Conservation (phyloP, 2,888 invertebrate genomes). For the Crossocerus cetratus region DNA sequence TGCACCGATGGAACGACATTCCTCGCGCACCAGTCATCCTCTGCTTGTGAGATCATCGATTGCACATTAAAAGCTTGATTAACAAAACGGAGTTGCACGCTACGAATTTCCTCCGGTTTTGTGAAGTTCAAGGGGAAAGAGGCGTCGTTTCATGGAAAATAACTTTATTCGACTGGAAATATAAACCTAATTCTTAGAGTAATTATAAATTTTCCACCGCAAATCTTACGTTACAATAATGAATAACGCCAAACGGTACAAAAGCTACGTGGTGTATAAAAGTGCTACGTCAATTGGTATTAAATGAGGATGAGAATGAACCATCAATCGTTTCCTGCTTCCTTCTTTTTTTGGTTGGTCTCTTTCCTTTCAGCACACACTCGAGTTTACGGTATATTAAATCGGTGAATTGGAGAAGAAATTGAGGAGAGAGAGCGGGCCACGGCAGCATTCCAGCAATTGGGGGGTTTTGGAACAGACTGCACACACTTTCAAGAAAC, state of each 20-base stretch:
- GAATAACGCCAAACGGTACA: constrained; percentile 62
- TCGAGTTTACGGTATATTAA: constrained; percentile 13
- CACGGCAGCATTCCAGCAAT: constrained; percentile 14
- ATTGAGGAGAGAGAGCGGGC: constrained; percentile 33
- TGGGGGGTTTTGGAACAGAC: constrained; percentile 41
- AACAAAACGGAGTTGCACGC: too few relatives aligned
- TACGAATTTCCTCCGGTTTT: too few relatives aligned
- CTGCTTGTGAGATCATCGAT: too few relatives aligned
- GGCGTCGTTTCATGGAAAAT: constrained; percentile 69
- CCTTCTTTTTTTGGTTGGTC: constrained; percentile 9
- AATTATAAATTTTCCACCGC: constrained; percentile 67
- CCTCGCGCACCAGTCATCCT: too few relatives aligned
- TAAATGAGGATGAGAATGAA: constrained; percentile 43
- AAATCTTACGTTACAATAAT: constrained; percentile 69
- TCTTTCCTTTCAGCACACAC: constrained; percentile 10
- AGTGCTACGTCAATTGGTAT: constrained; percentile 42
- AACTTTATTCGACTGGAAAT: constrained; percentile 74
- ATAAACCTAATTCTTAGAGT: constrained; percentile 73
- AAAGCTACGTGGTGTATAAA: constrained; percentile 61
- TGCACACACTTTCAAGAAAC: constrained; percentile 42
- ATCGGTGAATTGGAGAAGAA: constrained; percentile 26
- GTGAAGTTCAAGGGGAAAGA: constrained; percentile 34
- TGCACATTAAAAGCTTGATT: too few relatives aligned
- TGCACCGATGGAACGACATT: too few relatives aligned
- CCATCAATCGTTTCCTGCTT: constrained; percentile 6